Evolutionary conservation across 2,113 vertebrate genomes (phyloP), one percentile per base, ranked within the genome.

Genomic region (Anguilla japonica): DNA sequence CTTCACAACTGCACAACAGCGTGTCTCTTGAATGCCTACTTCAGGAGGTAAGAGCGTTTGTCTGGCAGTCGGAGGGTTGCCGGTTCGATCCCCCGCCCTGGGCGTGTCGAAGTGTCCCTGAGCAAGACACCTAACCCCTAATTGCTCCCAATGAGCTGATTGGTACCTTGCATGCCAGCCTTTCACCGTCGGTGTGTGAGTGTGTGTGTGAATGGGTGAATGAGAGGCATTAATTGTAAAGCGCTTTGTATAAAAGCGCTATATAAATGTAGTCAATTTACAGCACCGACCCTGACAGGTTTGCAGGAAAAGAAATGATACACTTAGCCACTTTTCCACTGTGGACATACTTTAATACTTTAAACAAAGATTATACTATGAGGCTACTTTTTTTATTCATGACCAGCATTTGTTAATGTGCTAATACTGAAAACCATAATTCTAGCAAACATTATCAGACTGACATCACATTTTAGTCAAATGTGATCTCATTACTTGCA

Each of bases 341-440:
- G 2, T 75, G 71, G n/a, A 75, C 71, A 75, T 75, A 75, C 71
- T 75, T n/a, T 75, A 34, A n/a, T 75, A 34, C 13, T 67, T 67
- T 3, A 29, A 34, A n/a, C n/a, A 75, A 34, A n/a, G 26, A 75
- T 75, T n/a, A 29, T 75, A 8, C n/a, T 1, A 34, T 75, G 71
- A 34, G 71, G 41, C 13, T 50, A 22, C 81, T 34, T 4, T 53
- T 82, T 82, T 8, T 53, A 7, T 82, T 82, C 43, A n/a, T 6
- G 1, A 29, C 6, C 7, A 79, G 46, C 22, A 41, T 78, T 79
- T 67, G 78, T 50, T 56, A 53, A 78, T 85, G n/a, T n/a, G 39
- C 71, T 85, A 46, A 79, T 79, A 79, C 18, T 50, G 84, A 85
- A 78, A 85, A 40, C 41, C 26, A 43, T 18, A 3, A 85, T 78